Conservation (phyloP, 2,888 invertebrate genomes). For the Coenonympha arcania region DNA sequence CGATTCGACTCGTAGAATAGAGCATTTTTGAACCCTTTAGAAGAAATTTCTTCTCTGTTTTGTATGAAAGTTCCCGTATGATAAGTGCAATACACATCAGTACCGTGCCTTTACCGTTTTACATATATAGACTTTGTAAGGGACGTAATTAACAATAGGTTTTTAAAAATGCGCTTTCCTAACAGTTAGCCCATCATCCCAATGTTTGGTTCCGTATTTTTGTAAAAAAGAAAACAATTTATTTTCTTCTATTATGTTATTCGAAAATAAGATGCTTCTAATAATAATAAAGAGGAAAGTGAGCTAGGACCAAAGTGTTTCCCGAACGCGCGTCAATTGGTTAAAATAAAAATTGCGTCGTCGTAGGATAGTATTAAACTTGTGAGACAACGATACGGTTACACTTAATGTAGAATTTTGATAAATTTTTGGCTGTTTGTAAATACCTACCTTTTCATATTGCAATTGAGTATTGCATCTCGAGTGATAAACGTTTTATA, state of each 20-base stretch:
- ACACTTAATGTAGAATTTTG: slow-evolving; percentile 47
- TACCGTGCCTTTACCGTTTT: slow-evolving; percentile 74
- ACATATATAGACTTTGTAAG: slow-evolving; percentile 73
- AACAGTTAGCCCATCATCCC: slow-evolving; percentile 44
- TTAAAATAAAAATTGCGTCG: slow-evolving; percentile 47
- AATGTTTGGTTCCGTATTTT: slow-evolving; percentile 59
- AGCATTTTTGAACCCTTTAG: slow-evolving; percentile 71
- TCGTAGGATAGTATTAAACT: slow-evolving; percentile 60
- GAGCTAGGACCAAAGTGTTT: slow-evolving; percentile 57
- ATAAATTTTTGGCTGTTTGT: slow-evolving; percentile 47
- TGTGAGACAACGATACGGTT: slow-evolving; percentile 62
- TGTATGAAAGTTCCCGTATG: slow-evolving; percentile 61
- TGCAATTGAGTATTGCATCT: slow-evolving; percentile 33
- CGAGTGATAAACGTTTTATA: slow-evolving; percentile 17
- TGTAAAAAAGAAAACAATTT: slow-evolving; percentile 54
- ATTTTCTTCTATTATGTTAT: slow-evolving; percentile 41
- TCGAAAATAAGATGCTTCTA: slow-evolving; percentile 41
- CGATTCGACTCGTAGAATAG: slow-evolving; percentile 69
- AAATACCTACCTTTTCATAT: slow-evolving; percentile 37
- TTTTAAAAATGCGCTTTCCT: slow-evolving; percentile 55
- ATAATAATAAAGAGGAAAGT: slow-evolving; percentile 46
- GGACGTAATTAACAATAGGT: slow-evolving; percentile 74
- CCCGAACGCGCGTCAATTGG: slow-evolving; percentile 58
- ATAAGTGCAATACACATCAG: slow-evolving; percentile 74
- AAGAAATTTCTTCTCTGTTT: slow-evolving; percentile 66